Conservation (phyloP, 2,888 invertebrate species). For the Nomada ferruginata region DNA sequence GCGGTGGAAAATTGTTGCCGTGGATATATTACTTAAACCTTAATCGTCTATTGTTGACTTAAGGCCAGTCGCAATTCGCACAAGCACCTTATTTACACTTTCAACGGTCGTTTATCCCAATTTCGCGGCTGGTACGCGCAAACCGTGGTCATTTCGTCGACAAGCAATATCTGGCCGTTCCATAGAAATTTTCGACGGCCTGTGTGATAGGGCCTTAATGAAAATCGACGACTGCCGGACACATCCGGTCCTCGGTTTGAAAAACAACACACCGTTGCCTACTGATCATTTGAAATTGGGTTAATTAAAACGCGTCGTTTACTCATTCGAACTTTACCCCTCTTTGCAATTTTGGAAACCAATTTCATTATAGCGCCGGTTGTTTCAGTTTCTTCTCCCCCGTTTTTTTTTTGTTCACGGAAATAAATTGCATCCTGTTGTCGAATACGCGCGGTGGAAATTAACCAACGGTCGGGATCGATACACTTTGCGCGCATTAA, state of each 20-base stretch:
- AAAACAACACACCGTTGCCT: constrained; percentile 23
- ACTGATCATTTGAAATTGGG: constrained; percentile 34
- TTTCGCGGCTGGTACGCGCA: constrained; percentile 23
- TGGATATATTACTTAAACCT: constrained; percentile 62
- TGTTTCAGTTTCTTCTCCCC: not conserved
- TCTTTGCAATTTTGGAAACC: constrained; percentile 36
- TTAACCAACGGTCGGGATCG: constrained; percentile 15
- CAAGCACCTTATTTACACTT: constrained; percentile 66
- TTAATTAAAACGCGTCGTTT: constrained; percentile 45
- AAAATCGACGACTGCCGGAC: constrained; percentile 43
- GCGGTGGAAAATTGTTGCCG: constrained; percentile 54
- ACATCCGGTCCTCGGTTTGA: constrained; percentile 3
- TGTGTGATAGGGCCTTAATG: constrained; percentile 41
- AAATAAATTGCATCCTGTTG: not conserved
- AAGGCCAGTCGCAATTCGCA: constrained; percentile 61
- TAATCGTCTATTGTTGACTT: constrained; percentile 42
- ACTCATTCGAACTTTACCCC: constrained; percentile 35
- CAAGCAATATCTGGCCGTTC: constrained; percentile 22
- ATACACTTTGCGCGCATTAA: constrained; percentile 1
- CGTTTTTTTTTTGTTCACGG: not conserved
- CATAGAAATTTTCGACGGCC: constrained; percentile 42
- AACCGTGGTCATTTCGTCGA: not conserved
- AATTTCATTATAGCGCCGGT: constrained; percentile 35
- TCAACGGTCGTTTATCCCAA: constrained; percentile 68
- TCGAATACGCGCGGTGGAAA: constrained; percentile 1